Evolutionary conservation across 2,888 invertebrate species (phyloP).

Genomic region (Liopterus haemorrhoidalis): DNA sequence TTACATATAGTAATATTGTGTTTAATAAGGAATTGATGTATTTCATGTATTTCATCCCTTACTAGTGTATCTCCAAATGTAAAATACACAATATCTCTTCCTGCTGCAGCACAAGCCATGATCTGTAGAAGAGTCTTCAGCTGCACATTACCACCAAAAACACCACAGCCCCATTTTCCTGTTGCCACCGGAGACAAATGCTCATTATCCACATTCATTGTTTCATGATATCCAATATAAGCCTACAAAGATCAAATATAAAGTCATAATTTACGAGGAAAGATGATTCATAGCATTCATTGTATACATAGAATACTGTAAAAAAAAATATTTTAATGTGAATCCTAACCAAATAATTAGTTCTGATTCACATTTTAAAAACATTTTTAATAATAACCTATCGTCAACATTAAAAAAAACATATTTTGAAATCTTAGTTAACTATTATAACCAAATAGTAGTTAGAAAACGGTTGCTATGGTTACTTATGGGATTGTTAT

Average conservation of each 20-base stretch:
- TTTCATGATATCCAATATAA: conserved; percentile 59
- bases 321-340: too few relatives aligned
- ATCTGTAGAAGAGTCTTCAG: conserved; percentile 73
- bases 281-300: too few relatives aligned
- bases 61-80: conserved; percentile 70
- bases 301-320: too few relatives aligned
- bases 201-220: conserved; percentile 45
- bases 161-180: conserved; percentile 95
- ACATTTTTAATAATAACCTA: too few relatives aligned
- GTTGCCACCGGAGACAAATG: conserved; percentile 62
- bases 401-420: too few relatives aligned
- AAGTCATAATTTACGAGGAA: too few relatives aligned
- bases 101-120: conserved; percentile 55
- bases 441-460: too few relatives aligned
- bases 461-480: too few relatives aligned
- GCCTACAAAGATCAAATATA: conserved; percentile 59
- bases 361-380: too few relatives aligned
- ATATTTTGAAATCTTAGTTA: too few relatives aligned
- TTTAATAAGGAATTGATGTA: conserved; percentile 54
- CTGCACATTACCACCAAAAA: conserved; percentile 68
- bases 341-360: too few relatives aligned
- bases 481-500: too few relatives aligned
- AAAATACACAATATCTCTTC: conserved; percentile 71
- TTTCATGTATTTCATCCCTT: conserved; percentile 57
- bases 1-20: conserved; percentile 58